A percentile compares a stretch with the other conserved stretches of the same genome.
phyloP scores from a whole-genome alignment of 2,113 vertebrate genomes.

The Tyrannus savana region DNA sequence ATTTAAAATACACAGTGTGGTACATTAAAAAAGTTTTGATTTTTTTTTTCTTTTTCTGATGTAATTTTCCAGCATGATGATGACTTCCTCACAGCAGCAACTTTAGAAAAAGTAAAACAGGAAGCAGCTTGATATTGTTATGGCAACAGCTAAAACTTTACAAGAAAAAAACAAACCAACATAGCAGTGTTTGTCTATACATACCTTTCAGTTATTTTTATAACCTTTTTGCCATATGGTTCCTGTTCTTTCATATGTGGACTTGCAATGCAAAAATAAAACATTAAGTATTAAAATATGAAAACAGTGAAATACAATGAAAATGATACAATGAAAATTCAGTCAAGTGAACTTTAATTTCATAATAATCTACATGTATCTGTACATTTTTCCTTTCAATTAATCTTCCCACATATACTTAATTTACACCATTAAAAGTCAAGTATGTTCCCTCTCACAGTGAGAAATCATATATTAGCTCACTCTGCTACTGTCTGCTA shows the following conservation, averaged over 20 bases:
- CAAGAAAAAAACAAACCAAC: background rate
- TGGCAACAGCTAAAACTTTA: background rate
- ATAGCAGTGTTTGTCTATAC: background rate
- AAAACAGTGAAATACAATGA: background rate
- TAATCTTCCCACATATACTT: background rate
- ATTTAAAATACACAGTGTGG: background rate
- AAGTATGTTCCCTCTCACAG: background rate
- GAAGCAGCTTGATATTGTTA: background rate
- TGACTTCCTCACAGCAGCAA: background rate
- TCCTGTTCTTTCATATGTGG: background rate
- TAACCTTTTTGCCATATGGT: background rate
- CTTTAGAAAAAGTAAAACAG: background rate
- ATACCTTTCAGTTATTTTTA: background rate
- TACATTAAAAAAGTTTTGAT: background rate
- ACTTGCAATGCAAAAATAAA: background rate
- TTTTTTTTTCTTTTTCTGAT: background rate
- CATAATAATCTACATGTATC: background rate
- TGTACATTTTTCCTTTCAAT: background rate
- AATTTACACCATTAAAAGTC: background rate
- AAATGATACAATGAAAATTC: background rate
- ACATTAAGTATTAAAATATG: background rate
- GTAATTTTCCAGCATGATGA: background rate
- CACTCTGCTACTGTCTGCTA: background rate
- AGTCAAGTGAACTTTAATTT: background rate
- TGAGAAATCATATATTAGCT: background rate